Percentiles rank a stretch among this genome's conserved stretches.
Evolutionary conservation across 2,113 vertebrate genomes (phyloP).

Genomic region (Pterophyllum scalare): DNA sequence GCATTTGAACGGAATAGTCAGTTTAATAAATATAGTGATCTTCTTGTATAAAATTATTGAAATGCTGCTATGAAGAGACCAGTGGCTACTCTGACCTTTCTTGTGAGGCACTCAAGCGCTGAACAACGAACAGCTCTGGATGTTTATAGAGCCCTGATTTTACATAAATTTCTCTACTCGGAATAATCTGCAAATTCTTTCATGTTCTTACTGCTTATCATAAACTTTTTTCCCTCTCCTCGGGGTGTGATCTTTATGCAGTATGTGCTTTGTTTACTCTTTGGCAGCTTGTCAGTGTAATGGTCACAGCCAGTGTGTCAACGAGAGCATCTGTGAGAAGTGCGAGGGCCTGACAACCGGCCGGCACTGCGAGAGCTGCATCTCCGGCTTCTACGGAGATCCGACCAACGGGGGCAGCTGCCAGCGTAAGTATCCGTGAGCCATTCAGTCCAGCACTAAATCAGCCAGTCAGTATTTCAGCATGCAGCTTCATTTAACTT

Average conservation of each 20-base stretch:
- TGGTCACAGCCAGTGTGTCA: slow-evolving; percentile 94
- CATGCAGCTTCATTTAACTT: slow-evolving; percentile 26
- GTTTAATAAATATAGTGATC: not conserved
- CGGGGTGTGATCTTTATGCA: not conserved
- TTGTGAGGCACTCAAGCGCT: not conserved
- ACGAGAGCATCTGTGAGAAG: slow-evolving; percentile 94
- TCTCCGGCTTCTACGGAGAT: slow-evolving; percentile 96
- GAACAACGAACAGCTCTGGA: not conserved
- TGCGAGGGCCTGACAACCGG: slow-evolving; percentile 96
- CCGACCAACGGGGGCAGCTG: slow-evolving; percentile 96
- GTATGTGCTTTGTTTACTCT: not conserved
- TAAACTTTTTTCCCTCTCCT: no score
- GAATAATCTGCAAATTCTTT: not conserved
- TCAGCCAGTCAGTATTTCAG: not conserved
- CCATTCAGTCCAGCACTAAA: not conserved
- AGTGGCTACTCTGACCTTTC: not conserved
- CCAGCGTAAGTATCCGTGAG: slow-evolving; percentile 87
- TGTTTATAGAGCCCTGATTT: not conserved
- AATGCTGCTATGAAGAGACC: not conserved
- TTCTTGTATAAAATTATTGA: not conserved
- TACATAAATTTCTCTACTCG: not conserved
- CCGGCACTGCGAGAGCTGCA: slow-evolving; percentile 93
- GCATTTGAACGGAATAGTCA: not conserved
- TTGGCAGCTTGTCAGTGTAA: slow-evolving; percentile 95
- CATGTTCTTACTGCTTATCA: not conserved